Evolutionary conservation across 1,140 invertebrate species (phyloP).

Genomic region (Pogonus chalceus): DNA sequence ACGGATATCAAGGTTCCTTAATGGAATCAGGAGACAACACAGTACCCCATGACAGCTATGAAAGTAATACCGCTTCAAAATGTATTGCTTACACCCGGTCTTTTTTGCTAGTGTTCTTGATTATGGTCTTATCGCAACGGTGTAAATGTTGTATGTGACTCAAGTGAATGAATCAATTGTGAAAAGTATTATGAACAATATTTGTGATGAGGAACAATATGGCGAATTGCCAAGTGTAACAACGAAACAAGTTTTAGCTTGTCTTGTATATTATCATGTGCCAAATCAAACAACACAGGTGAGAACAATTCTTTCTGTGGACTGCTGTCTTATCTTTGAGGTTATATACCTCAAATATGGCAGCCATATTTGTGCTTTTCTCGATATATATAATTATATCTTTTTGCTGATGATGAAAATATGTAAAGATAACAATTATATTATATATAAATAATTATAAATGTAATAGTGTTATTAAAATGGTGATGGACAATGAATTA

Average conservation of each 20-base stretch:
- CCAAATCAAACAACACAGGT: constrained; percentile 1
- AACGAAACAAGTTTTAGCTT: neutral
- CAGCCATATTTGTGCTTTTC: neutral
- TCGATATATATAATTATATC: neutral
- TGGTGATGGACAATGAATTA: neutral
- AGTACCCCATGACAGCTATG: neutral
- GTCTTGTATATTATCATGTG: neutral
- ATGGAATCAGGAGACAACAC: neutral
- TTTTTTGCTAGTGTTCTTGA: neutral
- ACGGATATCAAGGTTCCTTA: neutral
- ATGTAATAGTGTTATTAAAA: neutral
- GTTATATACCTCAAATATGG: neutral
- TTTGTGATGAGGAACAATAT: no score
- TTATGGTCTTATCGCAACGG: neutral
- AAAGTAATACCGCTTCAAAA: neutral
- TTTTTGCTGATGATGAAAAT: neutral
- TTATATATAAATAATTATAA: neutral
- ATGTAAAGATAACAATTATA: neutral
- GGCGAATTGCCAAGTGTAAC: no score
- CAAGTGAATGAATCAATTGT: no score
- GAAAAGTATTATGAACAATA: neutral
- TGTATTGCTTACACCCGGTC: neutral
- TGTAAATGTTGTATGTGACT: no score
- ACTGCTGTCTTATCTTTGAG: no score
- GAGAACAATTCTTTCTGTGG: no score